phyloP scores from a whole-genome alignment of 30 jellyfish, hydroid and myxozoan species.

The Chrysaora quinquecirrha region DNA sequence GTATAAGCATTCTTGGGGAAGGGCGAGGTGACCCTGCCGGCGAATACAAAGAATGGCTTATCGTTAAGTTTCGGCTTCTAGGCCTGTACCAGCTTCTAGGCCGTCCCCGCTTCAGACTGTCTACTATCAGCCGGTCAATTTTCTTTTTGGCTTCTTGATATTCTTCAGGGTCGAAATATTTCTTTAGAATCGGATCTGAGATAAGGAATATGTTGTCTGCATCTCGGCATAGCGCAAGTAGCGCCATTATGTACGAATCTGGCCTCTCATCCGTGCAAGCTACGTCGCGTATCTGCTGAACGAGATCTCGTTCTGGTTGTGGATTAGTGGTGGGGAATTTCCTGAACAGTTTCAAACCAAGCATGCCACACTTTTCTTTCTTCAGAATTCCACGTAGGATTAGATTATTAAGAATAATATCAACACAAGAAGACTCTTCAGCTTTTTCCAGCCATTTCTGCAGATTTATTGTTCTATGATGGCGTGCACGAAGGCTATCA shows the following conservation, averaged over 20 bases:
- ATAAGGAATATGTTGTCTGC: slow-evolving; percentile 93
- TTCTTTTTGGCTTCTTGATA: slow-evolving; percentile 79
- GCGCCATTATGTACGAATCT: slow-evolving; percentile 88
- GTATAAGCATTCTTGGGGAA: slow-evolving; percentile 40
- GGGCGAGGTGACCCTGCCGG: slow-evolving; percentile 60
- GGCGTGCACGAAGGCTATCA: slow-evolving; percentile 80
- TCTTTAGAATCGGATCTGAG: slow-evolving; percentile 93
- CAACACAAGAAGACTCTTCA: slow-evolving; percentile 94
- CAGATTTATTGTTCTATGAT: slow-evolving; percentile 67
- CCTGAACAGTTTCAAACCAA: slow-evolving; percentile 86
- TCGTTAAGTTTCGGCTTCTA: slow-evolving; percentile 51
- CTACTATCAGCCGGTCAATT: slow-evolving; percentile 63
- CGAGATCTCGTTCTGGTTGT: slow-evolving; percentile 90
- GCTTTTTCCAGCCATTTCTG: slow-evolving; percentile 93
- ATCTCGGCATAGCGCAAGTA: slow-evolving; percentile 87
- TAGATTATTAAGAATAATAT: slow-evolving; percentile 73
- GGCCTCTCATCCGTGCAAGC: slow-evolving; percentile 62
- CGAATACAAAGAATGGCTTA: slow-evolving; percentile 45
- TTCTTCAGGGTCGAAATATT: slow-evolving; percentile 76
- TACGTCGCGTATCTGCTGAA: slow-evolving; percentile 72
- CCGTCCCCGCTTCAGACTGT: slow-evolving; percentile 42
- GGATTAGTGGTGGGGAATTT: slow-evolving; percentile 96
- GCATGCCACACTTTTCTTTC: slow-evolving; percentile 86
- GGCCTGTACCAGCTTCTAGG: slow-evolving; percentile 81
- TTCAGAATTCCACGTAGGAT: slow-evolving; percentile 85